Evolutionary conservation across 2,888 invertebrate species (phyloP).

Genomic region (Apotomis betuletana): DNA sequence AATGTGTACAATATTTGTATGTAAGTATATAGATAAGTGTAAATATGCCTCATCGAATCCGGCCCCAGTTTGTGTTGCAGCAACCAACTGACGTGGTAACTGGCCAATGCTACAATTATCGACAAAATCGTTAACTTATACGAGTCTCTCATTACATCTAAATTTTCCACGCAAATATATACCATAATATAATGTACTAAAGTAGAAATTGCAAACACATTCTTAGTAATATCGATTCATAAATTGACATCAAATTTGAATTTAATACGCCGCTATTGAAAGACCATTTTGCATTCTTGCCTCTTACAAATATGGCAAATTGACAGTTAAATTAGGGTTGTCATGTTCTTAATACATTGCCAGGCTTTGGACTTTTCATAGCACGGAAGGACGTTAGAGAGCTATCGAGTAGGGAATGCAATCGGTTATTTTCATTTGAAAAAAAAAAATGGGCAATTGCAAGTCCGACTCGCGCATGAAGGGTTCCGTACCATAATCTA

Average conservation of each 20-base stretch:
- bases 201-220: neutral
- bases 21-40: too few species aligned
- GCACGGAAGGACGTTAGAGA: too few species aligned
- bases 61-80: neutral
- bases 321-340: constrained; percentile 35
- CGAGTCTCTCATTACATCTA: neutral
- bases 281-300: constrained; percentile 32
- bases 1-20: too few species aligned
- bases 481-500: too few species aligned
- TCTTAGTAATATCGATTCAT: neutral
- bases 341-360: constrained; percentile 6
- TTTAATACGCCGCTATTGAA: constrained; percentile 36
- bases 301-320: constrained; percentile 40
- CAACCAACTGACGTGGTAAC: constrained; percentile 28
- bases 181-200: neutral
- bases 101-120: constrained; percentile 25
- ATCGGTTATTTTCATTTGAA: too few species aligned
- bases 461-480: too few species aligned
- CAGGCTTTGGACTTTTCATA: too few species aligned
- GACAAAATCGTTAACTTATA: constrained; percentile 23
- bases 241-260: constrained; percentile 36
- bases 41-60: too few species aligned
- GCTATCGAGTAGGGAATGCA: too few species aligned
- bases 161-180: neutral
- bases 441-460: too few species aligned